Evolutionary conservation across 2,113 vertebrate genomes (phyloP).

Genomic region (Heterotilapia buettikoferi): DNA sequence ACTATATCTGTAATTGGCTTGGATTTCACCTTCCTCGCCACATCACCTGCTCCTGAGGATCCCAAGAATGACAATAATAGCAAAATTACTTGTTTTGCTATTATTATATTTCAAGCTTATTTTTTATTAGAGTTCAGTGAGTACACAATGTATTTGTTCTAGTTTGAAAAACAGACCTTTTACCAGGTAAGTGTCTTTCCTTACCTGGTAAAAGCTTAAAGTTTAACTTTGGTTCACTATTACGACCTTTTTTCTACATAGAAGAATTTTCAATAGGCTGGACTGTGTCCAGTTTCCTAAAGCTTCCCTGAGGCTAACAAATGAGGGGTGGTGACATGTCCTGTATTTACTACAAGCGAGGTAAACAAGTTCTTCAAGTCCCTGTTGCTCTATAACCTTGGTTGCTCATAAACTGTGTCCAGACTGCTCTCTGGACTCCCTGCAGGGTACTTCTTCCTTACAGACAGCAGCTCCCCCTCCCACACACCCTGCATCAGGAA

Average conservation of each 20-base stretch:
- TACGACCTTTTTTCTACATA: neutral
- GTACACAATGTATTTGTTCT: neutral
- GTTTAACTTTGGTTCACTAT: neutral
- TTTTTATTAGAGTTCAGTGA: neutral
- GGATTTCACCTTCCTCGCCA: neutral
- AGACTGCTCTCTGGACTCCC: conserved; percentile 1
- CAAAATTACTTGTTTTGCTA: neutral
- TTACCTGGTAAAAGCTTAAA: neutral
- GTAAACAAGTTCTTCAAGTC: conserved; percentile 56
- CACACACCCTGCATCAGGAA: neutral
- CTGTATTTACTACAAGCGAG: conserved; percentile 47
- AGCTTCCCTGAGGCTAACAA: neutral
- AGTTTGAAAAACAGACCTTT: neutral
- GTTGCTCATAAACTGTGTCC: neutral
- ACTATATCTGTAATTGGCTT: neutral
- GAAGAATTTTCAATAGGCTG: neutral
- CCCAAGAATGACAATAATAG: neutral
- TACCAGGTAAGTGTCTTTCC: neutral
- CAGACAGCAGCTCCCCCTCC: neutral
- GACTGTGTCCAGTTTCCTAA: neutral
- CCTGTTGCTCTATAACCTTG: conserved; percentile 39
- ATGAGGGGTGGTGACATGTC: neutral
- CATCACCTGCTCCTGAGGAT: neutral
- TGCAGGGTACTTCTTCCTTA: neutral
- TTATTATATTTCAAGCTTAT: neutral